These are phyloP conservation scores for Operophtera brumata DNA, from an alignment of 2,888 invertebrate species.

Conservation along the genomic window DNA sequence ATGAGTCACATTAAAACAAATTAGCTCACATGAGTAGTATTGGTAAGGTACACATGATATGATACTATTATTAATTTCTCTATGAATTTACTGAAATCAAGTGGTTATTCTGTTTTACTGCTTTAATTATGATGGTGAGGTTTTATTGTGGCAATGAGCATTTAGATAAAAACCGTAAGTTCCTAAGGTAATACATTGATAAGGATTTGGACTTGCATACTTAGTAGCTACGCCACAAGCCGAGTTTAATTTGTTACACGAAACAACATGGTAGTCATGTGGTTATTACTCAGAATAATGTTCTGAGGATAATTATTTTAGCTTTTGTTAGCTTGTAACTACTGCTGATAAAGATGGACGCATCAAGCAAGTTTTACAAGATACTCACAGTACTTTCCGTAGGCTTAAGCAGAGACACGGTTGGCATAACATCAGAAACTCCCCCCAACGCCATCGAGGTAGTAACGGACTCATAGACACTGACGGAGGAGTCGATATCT, in stretches of 20 bases:
- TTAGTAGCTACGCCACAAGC: too few relatives aligned
- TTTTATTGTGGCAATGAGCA: background rate
- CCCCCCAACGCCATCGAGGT: conserved; percentile 1
- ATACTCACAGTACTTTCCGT: conserved; percentile 2
- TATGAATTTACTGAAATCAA: conserved; percentile 1
- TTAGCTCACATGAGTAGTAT: background rate
- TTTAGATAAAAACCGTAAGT: too few relatives aligned
- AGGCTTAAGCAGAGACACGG: conserved; percentile 5
- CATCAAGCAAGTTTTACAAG: background rate
- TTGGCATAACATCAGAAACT: conserved; percentile 2
- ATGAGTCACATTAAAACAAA: background rate
- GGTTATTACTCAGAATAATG: too few relatives aligned
- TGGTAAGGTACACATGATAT: background rate
- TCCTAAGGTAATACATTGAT: too few relatives aligned
- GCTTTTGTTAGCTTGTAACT: too few relatives aligned
- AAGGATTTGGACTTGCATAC: too few relatives aligned
- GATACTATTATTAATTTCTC: background rate
- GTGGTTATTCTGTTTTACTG: background rate
- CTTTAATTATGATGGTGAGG: background rate
- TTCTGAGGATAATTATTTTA: too few relatives aligned
- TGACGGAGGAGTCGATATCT: conserved; percentile 10
- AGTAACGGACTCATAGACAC: conserved; percentile 10
- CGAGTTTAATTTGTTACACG: too few relatives aligned
- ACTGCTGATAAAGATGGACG: too few relatives aligned
- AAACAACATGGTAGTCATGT: too few relatives aligned